Evolutionary conservation across 2,113 vertebrate genomes (phyloP).

Genomic region (Emydocephalus ijimae): DNA sequence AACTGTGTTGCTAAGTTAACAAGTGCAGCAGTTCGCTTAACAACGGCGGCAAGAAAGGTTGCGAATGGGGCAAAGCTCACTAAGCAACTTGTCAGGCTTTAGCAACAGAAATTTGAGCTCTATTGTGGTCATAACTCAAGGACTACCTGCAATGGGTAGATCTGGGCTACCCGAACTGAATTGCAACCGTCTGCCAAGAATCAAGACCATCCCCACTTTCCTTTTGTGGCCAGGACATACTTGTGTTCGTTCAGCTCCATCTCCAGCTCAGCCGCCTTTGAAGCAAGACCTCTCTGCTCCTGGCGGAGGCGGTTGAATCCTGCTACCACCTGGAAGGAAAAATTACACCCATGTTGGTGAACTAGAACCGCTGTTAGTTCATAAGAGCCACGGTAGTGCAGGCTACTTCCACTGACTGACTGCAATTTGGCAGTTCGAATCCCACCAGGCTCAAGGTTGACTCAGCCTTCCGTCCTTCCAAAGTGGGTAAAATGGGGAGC

Average conservation of each 20-base stretch:
- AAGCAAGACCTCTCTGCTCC: slow-evolving; percentile 85
- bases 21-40: not conserved
- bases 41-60: not conserved
- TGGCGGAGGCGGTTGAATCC: slow-evolving; percentile 89
- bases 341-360: not conserved
- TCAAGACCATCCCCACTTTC: not conserved
- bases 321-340: slow-evolving; percentile 79
- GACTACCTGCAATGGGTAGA: not conserved
- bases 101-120: not conserved
- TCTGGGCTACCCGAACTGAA: not conserved
- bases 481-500: too few species aligned
- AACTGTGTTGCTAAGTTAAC: not conserved
- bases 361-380: not conserved
- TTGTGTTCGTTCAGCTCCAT: slow-evolving; percentile 93
- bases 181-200: not conserved
- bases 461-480: too few species aligned
- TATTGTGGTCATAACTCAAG: not conserved
- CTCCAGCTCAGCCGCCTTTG: slow-evolving; percentile 87
- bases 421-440: too few species aligned
- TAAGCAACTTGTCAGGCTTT: not conserved
- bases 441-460: too few species aligned
- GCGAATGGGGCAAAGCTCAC: not conserved
- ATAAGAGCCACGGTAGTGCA: too few species aligned
- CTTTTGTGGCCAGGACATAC: slow-evolving; percentile 52
- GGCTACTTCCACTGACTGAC: too few species aligned